Percentiles rank a stretch among this genome's conserved stretches.
Conservation (phyloP, 1,140 invertebrate species). For the Lucilia cuprina region DNA sequence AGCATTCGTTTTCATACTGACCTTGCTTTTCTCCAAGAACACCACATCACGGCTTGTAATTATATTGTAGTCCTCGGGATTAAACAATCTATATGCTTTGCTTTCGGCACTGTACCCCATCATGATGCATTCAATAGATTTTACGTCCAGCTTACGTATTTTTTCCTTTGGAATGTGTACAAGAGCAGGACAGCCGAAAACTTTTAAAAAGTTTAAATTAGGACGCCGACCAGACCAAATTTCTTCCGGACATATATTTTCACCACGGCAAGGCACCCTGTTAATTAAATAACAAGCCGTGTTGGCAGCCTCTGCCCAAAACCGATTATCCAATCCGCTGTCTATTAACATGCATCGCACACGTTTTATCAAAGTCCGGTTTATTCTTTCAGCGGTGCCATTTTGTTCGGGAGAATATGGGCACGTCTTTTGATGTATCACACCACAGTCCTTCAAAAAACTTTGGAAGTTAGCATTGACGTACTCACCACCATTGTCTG, state of each 20-base stretch:
- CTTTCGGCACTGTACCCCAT: slow-evolving; percentile 28
- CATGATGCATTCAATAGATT: slow-evolving; percentile 35
- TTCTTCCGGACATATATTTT: background rate
- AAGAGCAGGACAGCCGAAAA: slow-evolving; percentile 1
- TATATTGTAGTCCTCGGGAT: slow-evolving; percentile 13
- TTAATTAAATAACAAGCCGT: background rate
- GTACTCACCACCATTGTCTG: no score
- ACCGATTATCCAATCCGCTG: background rate
- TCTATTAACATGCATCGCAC: background rate
- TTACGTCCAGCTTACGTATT: slow-evolving; percentile 23
- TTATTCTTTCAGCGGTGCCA: background rate
- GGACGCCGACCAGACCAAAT: background rate
- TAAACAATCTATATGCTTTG: slow-evolving; percentile 26
- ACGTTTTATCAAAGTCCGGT: background rate
- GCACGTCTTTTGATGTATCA: no score
- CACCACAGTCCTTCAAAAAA: no score
- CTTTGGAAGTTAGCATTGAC: no score
- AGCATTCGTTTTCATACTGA: background rate
- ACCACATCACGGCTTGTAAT: slow-evolving; percentile 5
- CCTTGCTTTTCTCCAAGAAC: slow-evolving; percentile 22
- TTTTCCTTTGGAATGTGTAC: slow-evolving; percentile 28
- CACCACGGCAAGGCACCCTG: background rate
- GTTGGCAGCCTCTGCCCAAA: background rate
- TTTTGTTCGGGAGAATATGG: background rate
- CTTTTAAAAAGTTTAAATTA: background rate